Percentiles rank a stretch among this genome's conserved stretches.
phyloP scores from a whole-genome alignment of 2,888 invertebrate species.

The Drosophila cognata region DNA sequence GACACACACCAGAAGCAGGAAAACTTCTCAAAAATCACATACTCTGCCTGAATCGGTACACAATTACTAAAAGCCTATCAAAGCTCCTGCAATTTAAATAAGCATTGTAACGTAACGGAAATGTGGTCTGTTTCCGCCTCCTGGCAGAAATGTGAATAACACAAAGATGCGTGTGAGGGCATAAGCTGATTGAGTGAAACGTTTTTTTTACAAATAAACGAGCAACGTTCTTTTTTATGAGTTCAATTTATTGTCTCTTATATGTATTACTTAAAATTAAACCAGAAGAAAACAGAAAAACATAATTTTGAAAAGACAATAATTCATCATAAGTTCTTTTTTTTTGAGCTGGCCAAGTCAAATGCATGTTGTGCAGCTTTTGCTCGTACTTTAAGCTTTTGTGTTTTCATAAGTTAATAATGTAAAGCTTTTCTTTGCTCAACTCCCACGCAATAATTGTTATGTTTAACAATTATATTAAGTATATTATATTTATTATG shows the following conservation, averaged over 20 bases:
- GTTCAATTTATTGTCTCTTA: not conserved
- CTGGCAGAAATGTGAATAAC: not conserved
- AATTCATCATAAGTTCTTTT: not conserved
- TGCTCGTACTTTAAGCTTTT: not conserved
- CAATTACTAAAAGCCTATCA: not conserved
- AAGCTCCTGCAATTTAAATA: not conserved
- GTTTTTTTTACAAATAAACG: too few relatives aligned
- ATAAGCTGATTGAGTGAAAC: not conserved
- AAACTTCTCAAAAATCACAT: not conserved
- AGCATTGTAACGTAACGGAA: not conserved
- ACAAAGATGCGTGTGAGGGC: not conserved
- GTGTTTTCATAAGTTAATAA: not conserved
- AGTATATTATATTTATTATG: not conserved
- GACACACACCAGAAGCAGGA: conserved; percentile 6
- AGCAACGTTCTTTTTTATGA: not conserved
- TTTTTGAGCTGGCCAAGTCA: not conserved
- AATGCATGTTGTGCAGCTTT: not conserved
- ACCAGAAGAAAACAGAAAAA: not conserved
- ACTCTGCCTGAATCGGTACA: not conserved
- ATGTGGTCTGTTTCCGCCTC: not conserved
- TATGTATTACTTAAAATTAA: not conserved
- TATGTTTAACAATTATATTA: not conserved
- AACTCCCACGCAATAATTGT: not conserved
- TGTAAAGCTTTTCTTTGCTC: not conserved
- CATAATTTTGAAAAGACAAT: not conserved